phyloP scores from a whole-genome alignment of 1,140 invertebrate species.

The Neodiprion lecontei region DNA sequence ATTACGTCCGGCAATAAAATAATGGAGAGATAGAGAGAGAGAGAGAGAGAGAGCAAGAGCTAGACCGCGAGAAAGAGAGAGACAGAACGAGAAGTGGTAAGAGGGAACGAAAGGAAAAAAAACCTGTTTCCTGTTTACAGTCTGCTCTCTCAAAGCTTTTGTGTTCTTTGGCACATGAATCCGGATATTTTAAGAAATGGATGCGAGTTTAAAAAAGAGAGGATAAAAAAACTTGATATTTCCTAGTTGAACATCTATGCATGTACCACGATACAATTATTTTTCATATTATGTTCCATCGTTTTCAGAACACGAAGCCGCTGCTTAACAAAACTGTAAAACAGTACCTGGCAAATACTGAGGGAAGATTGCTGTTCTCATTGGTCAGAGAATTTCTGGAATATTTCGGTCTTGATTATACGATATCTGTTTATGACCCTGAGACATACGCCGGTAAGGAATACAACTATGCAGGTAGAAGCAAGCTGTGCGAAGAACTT shows the following conservation, averaged over 20 bases:
- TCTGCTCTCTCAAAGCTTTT: conserved; percentile 13
- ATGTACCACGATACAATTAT: background rate
- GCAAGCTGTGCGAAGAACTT: conserved; percentile 65
- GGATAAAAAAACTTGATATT: conserved; percentile 9
- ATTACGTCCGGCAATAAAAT: conserved; percentile 22
- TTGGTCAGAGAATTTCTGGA: conserved; percentile 76
- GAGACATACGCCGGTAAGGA: conserved; percentile 69
- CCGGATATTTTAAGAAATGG: background rate
- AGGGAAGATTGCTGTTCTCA: conserved; percentile 70
- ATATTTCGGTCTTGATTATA: conserved; percentile 74
- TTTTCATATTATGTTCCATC: background rate
- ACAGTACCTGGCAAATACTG: conserved; percentile 67
- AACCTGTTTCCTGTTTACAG: conserved; percentile 18
- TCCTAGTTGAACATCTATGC: background rate
- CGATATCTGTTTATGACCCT: conserved; percentile 73
- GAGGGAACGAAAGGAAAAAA: conserved; percentile 20
- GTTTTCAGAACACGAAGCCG: conserved; percentile 66
- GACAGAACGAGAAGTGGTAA: too few species aligned
- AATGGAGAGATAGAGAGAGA: background rate
- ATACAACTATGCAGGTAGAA: conserved; percentile 63
- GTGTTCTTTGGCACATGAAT: conserved; percentile 16
- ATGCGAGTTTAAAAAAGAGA: background rate
- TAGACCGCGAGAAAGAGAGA: too few species aligned
- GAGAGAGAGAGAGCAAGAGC: too few species aligned
- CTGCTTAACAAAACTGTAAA: conserved; percentile 71